A percentile compares a stretch with the other conserved stretches of the same genome.
Evolutionary conservation across 2,113 vertebrate genomes (phyloP).

Genomic region (Menura novaehollandiae): DNA sequence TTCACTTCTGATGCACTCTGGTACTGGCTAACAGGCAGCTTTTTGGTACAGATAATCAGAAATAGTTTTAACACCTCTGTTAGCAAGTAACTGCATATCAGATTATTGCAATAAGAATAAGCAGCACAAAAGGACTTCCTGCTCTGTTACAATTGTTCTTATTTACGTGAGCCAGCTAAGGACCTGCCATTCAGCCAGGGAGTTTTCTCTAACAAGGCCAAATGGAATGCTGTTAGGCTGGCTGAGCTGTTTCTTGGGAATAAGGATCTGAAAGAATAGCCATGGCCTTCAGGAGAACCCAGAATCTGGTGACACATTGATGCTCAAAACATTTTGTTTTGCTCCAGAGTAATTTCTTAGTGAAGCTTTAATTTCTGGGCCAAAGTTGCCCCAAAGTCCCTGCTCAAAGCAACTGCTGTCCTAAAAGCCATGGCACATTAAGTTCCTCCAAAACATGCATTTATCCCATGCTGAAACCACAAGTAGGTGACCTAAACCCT

Average conservation of each 20-base stretch:
- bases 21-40: not conserved
- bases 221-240: not conserved
- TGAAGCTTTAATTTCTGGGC: not conserved
- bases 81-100: not conserved
- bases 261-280: not conserved
- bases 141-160: not conserved
- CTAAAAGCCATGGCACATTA: not conserved
- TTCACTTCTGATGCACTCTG: not conserved
- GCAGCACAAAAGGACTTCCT: not conserved
- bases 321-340: not conserved
- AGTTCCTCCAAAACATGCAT: not conserved
- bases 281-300: not conserved
- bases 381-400: not conserved
- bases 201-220: not conserved
- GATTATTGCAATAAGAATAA: not conserved
- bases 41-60: not conserved
- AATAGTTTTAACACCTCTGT: not conserved
- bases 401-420: not conserved
- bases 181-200: not conserved
- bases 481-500: not conserved
- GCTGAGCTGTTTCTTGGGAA: not conserved
- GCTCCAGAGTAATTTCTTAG: not conserved
- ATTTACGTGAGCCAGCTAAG: not conserved
- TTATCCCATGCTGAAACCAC: not conserved
- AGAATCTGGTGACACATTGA: fast-evolving